phyloP scores from a whole-genome alignment of 1,140 invertebrate species.

The Pinna nobilis region DNA sequence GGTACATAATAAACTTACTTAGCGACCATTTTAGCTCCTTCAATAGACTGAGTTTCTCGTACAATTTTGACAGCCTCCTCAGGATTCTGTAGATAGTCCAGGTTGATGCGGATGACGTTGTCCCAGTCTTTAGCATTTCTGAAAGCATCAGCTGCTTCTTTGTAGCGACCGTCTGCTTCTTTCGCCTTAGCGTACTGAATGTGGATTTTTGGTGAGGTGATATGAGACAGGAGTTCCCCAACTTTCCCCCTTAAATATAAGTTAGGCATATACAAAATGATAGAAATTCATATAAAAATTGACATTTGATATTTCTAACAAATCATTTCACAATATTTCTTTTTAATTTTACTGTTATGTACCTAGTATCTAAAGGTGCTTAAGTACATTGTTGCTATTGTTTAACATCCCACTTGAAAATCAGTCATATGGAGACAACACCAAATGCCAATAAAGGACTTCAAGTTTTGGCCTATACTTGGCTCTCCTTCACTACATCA shows the following conservation, averaged over 20 bases:
- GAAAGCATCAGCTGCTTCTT: conserved; percentile 93
- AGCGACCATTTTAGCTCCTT: conserved; percentile 97
- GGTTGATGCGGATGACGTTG: conserved; percentile 90
- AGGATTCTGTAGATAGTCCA: conserved; percentile 95
- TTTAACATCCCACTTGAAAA: too few species aligned
- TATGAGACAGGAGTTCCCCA: conserved; percentile 88
- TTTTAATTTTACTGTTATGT: too few species aligned
- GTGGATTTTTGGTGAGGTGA: conserved; percentile 94
- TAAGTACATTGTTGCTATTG: too few species aligned
- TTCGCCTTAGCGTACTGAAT: conserved; percentile 97
- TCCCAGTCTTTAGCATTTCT: conserved; percentile 94
- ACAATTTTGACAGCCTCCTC: conserved; percentile 94
- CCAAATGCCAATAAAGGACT: too few species aligned
- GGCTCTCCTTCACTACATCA: too few species aligned
- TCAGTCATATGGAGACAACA: too few species aligned
- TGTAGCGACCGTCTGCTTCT: conserved; percentile 93
- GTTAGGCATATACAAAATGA: not conserved
- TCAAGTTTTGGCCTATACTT: too few species aligned
- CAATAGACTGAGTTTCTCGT: conserved; percentile 88
- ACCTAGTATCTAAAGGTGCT: too few species aligned
- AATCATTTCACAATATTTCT: too few species aligned
- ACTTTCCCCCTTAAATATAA: conserved; percentile 83
- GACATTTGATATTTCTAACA: too few species aligned
- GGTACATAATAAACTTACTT: too few species aligned
- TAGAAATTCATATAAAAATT: too few species aligned